Base-by-base conservation (phyloP, 2,113 vertebrate species). In the Corythornis madagascariensis region DNA sequence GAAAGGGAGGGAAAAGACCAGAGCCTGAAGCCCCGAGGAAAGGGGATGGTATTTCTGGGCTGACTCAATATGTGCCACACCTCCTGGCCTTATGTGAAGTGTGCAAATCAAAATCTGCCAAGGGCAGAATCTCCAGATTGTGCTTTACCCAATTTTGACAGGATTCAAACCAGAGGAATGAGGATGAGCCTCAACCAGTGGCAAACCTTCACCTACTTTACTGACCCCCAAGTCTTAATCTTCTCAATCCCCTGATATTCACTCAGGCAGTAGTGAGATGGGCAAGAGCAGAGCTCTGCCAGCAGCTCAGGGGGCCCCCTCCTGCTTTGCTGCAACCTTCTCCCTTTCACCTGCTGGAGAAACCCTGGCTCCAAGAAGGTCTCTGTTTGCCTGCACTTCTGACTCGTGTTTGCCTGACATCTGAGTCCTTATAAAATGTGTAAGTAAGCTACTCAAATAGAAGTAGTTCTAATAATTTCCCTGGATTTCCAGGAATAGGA, bases 201-300 rank as follows among this genome's bases (percentile, higher is more conserved):
- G 64, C 48, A 67, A 64, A 81, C 43, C 25, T 45, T 19, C 35
- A 13, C 20, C 26, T 24, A 6, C 33, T 9, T 35, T 42, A 14
- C 7, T 52, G 65, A 17, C 13, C 19, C 24, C n/a, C 6, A 20
- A n/a, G 31, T 20, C 8, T 38, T 78, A 42, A 7, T 38, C n/a
- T 53, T 50, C 47, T 50, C 52, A 11, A 15, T 13, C 13, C 24
- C n/a, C 47, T 33, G 52, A 33, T 22, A 4, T 12, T 48, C 50
- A 35, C 35, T 16, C 0, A 0, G 33, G 82, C 26, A 61, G 69
- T 28, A 48, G 53, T 0, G 4, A n/a, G 35, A 10, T 0, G 1
- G 50, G 73, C 28, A 56, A 28, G 31, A 48, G 16, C 59, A 64
- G n/a, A 75, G 66, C 25, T 71, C 80, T 92, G 40, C 42, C 75